Conservation (phyloP, 2,797 vertebrate genomes). For the Heliangelus exortis region DNA sequence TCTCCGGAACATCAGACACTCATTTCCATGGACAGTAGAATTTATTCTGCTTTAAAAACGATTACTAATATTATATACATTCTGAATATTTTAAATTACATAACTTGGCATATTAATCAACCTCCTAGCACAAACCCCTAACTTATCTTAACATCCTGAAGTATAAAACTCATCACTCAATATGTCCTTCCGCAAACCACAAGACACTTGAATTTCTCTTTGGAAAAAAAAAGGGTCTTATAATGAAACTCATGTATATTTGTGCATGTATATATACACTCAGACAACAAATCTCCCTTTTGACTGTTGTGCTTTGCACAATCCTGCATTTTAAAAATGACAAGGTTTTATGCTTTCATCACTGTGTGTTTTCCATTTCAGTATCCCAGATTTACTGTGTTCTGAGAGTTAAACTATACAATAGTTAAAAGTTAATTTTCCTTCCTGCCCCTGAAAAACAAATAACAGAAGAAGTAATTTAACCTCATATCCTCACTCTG, state of each 20-base stretch:
- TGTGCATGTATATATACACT: neutral
- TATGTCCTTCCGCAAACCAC: neutral
- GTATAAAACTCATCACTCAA: neutral
- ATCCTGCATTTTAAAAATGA: neutral
- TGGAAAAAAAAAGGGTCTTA: neutral
- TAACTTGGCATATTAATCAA: neutral
- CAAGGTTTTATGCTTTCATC: conserved; percentile 33
- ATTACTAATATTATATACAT: neutral
- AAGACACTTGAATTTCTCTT: neutral
- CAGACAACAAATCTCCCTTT: neutral
- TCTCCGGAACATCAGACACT: neutral
- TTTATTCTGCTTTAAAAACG: neutral
- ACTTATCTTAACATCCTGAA: neutral
- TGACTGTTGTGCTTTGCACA: neutral
- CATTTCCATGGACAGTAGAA: neutral
- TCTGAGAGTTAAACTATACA: conserved; percentile 27
- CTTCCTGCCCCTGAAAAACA: conserved; percentile 49
- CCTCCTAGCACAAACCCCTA: neutral
- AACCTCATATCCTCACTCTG: conserved; percentile 80
- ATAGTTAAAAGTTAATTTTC: conserved; percentile 69
- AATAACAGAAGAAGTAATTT: conserved; percentile 77
- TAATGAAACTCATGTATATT: neutral
- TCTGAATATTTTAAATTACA: neutral
- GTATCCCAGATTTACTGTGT: neutral
- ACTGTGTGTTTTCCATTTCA: neutral